Evolutionary conservation across 2,888 invertebrate genomes (phyloP).

Genomic region (Cheilosia vernalis): DNA sequence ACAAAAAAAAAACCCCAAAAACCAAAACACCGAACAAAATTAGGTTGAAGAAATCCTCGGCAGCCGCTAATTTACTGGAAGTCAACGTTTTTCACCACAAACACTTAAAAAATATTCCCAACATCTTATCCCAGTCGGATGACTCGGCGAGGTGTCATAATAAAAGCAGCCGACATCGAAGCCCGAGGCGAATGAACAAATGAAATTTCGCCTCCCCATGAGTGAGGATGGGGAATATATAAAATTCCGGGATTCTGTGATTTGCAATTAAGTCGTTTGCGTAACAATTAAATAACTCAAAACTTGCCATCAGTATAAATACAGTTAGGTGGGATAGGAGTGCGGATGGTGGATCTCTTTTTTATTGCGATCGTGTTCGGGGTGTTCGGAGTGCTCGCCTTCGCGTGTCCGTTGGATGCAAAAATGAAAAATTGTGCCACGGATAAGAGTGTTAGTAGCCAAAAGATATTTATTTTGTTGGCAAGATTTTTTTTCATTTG

Average conservation of each 20-base stretch:
- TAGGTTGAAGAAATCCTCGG: constrained; percentile 25
- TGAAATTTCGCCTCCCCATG: constrained; percentile 65
- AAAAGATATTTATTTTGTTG: constrained; percentile 77
- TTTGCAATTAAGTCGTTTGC: constrained; percentile 82
- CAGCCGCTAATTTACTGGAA: constrained; percentile 34
- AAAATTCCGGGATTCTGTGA: constrained; percentile 64
- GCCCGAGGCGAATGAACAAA: constrained; percentile 64
- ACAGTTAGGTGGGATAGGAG: constrained; percentile 62
- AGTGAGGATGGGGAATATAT: constrained; percentile 13
- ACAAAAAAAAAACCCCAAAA: neutral
- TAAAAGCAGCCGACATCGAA: constrained; percentile 71
- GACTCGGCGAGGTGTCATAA: constrained; percentile 72
- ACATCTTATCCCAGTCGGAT: constrained; percentile 30
- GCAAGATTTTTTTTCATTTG: constrained; percentile 59
- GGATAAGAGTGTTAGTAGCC: constrained; percentile 74
- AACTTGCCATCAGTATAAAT: constrained; percentile 28
- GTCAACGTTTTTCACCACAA: constrained; percentile 16
- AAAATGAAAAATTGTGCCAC: constrained; percentile 76
- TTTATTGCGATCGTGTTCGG: constrained; percentile 53
- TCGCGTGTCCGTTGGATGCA: constrained; percentile 61
- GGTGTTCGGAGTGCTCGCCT: constrained; percentile 38
- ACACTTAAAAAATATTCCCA: constrained; percentile 24
- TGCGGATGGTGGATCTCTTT: constrained; percentile 27
- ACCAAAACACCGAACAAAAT: constrained; percentile 5
- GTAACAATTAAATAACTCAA: constrained; percentile 83